These are phyloP conservation scores for Eira barbara DNA, from an alignment of 2,113 vertebrate genomes.

Conservation along the genomic window DNA sequence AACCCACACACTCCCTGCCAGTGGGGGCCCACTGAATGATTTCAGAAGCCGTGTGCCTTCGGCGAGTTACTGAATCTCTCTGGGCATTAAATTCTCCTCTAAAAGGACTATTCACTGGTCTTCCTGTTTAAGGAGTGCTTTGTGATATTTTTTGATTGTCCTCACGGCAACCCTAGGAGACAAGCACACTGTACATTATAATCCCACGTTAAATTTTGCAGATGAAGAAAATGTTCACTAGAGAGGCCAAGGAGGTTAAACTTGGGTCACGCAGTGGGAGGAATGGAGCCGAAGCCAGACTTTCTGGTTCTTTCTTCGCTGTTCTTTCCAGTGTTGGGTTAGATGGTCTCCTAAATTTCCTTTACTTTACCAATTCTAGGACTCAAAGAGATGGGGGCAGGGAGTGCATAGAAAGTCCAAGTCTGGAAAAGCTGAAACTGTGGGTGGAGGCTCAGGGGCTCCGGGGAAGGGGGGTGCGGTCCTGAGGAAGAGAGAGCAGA, in stretches of 20 bases:
- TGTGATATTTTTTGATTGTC: neutral
- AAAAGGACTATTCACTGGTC: neutral
- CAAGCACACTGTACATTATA: neutral
- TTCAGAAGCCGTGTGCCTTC: neutral
- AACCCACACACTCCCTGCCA: neutral
- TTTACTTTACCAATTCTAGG: neutral
- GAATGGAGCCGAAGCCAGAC: neutral
- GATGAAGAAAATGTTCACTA: neutral
- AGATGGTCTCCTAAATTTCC: neutral
- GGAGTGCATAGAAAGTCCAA: neutral
- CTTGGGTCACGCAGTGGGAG: neutral
- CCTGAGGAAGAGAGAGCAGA: conserved; percentile 14
- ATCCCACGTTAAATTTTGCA: neutral
- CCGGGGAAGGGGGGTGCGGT: neutral
- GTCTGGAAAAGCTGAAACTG: neutral
- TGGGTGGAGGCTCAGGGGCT: neutral
- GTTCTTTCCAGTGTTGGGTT: neutral
- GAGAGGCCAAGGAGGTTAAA: neutral
- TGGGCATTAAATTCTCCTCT: neutral
- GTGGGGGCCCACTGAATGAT: fast-evolving
- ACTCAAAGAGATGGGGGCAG: neutral
- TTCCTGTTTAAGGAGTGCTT: neutral
- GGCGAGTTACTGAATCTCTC: neutral
- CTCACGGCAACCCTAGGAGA: neutral
- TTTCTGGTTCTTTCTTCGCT: neutral